A percentile compares a stretch with the other conserved stretches of the same genome.
These are phyloP conservation scores for Philopotamus ludificatus DNA, from an alignment of 1,140 invertebrate genomes.

Conservation along the genomic window DNA sequence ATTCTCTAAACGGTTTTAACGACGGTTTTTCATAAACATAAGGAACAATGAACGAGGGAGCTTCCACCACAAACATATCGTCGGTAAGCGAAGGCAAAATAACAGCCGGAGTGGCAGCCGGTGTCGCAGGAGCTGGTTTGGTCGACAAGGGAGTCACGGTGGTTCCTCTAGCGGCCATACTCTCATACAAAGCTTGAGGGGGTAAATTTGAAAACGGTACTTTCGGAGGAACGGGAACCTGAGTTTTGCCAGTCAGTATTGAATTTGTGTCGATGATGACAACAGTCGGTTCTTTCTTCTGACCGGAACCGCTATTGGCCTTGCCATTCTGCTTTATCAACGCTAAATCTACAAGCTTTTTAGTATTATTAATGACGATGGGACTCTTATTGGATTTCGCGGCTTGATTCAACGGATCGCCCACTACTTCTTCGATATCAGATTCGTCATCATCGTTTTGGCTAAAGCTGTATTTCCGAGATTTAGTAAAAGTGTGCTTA, in stretches of 20 bases:
- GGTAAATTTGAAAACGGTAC: constrained; percentile 34
- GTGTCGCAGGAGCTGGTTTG: constrained; percentile 44
- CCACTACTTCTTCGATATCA: constrained; percentile 65
- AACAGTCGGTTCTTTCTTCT: constrained; percentile 72
- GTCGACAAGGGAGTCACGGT: constrained; percentile 50
- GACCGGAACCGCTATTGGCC: constrained; percentile 45
- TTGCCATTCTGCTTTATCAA: constrained; percentile 51
- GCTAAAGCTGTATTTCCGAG: constrained; percentile 62
- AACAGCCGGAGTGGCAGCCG: constrained; percentile 54
- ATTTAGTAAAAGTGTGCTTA: constrained; percentile 59
- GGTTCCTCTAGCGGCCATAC: constrained; percentile 49
- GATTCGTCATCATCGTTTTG: constrained; percentile 63
- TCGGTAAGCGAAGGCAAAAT: constrained; percentile 79
- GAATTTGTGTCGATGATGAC: constrained; percentile 79
- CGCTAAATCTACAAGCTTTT: constrained; percentile 70
- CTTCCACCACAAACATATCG: constrained; percentile 88
- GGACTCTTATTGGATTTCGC: constrained; percentile 54
- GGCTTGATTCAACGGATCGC: constrained; percentile 61
- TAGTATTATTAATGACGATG: constrained; percentile 73
- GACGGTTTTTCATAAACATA: constrained; percentile 91
- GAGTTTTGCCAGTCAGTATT: constrained; percentile 56
- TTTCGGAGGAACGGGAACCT: constrained; percentile 38
- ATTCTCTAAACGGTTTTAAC: constrained; percentile 72
- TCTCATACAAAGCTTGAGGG: constrained; percentile 48
- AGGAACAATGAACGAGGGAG: constrained; percentile 87